A percentile compares a stretch with the other conserved stretches of the same genome.
Conservation (phyloP, 2,888 invertebrate genomes). For the Patella pellucida region DNA sequence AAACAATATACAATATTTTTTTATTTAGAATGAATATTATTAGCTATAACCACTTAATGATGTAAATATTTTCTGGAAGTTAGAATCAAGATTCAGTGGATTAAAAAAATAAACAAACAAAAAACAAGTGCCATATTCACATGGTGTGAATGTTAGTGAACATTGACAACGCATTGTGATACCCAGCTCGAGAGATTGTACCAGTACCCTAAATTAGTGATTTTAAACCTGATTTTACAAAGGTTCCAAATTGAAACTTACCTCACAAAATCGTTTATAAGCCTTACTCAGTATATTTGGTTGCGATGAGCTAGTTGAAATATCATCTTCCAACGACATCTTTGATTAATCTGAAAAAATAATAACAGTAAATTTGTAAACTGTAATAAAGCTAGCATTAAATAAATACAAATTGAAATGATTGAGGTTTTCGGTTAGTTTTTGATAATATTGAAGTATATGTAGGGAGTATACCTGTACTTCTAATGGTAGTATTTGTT, state of each 20-base stretch:
- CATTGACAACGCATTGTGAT: neutral
- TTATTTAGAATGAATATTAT: neutral
- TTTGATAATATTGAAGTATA: neutral
- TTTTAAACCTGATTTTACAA: neutral
- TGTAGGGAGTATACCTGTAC: no score
- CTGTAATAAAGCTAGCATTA: neutral
- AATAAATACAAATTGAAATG: neutral
- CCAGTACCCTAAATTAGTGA: neutral
- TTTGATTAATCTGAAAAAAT: neutral
- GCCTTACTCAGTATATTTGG: conserved; percentile 23
- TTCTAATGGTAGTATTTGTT: no score
- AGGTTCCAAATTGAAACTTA: conserved; percentile 2
- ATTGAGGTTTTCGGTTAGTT: neutral
- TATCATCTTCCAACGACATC: conserved; percentile 23
- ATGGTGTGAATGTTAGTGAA: neutral
- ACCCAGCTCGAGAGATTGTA: neutral
- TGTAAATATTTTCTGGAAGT: conserved; percentile 19
- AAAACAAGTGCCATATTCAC: no score
- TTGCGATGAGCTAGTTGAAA: conserved; percentile 17
- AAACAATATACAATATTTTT: no score
- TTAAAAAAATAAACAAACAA: no score
- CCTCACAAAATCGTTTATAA: conserved; percentile 29
- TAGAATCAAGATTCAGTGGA: neutral
- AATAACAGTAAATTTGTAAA: neutral
- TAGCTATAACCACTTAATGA: neutral